Conservation (phyloP, 2,113 vertebrate genomes). For the Chionodraco myersi region DNA sequence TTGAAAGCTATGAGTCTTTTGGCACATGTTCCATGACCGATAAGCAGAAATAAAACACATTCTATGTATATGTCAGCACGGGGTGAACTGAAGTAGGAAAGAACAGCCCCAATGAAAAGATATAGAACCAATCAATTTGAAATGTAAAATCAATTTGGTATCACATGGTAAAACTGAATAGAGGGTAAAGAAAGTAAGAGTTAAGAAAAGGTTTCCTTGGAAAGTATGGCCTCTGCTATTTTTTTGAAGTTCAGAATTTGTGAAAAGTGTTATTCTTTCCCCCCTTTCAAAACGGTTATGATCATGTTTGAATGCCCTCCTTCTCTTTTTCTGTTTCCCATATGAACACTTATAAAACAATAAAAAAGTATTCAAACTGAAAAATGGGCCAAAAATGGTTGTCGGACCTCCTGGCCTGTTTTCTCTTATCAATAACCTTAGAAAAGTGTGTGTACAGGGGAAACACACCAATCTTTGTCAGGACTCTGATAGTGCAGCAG, state of each 20-base stretch:
- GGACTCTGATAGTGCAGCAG: conserved; percentile 24
- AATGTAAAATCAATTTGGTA: neutral
- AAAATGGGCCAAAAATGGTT: neutral
- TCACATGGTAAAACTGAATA: neutral
- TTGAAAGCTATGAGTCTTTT: no score
- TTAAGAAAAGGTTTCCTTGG: neutral
- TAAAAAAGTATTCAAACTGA: no score
- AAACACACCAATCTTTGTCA: conserved; percentile 19
- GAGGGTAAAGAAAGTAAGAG: neutral
- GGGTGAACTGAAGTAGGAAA: no score
- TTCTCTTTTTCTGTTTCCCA: neutral
- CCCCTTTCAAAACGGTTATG: neutral
- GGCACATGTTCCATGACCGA: no score
- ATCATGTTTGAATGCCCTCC: neutral
- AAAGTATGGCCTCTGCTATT: neutral
- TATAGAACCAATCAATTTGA: neutral
- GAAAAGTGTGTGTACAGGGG: conserved; percentile 10
- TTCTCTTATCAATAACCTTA: conserved; percentile 34
- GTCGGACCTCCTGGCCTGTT: conserved; percentile 19
- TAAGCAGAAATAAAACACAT: no score
- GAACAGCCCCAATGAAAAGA: neutral
- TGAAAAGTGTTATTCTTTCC: neutral
- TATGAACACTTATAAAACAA: neutral
- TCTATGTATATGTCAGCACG: no score
- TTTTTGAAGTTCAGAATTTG: no score